Evolutionary conservation across 2,113 vertebrate species (phyloP).

Genomic region (Jacana jacana): DNA sequence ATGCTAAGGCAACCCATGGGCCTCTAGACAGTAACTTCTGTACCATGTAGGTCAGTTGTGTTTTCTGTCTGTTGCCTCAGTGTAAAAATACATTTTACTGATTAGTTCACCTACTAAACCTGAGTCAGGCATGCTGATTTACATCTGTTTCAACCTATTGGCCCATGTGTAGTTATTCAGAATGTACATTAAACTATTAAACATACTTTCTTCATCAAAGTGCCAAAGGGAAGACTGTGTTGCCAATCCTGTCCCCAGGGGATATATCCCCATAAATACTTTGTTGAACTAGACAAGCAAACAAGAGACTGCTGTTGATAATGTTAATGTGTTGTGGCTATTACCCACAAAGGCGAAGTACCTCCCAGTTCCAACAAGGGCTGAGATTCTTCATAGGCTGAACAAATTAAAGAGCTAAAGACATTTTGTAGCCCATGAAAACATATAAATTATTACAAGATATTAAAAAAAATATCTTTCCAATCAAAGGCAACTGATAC

Average conservation of each 20-base stretch:
- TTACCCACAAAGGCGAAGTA: background rate
- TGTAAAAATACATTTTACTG: background rate
- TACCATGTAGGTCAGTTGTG: background rate
- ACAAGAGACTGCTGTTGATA: fast-evolving
- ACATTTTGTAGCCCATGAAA: background rate
- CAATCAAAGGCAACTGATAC: background rate
- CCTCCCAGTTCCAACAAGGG: background rate
- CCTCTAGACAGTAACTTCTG: background rate
- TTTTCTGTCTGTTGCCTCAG: background rate
- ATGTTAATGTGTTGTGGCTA: background rate
- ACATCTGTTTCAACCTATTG: background rate
- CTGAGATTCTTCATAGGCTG: background rate
- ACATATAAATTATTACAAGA: background rate
- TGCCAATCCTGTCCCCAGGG: background rate
- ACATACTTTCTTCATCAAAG: background rate
- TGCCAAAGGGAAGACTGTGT: background rate
- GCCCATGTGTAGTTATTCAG: background rate
- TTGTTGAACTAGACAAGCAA: background rate
- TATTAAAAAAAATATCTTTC: background rate
- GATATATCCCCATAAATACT: background rate
- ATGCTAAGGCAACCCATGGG: background rate
- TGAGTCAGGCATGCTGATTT: background rate
- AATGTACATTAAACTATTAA: background rate
- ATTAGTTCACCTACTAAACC: background rate
- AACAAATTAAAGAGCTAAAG: background rate